A percentile compares a stretch with the other conserved stretches of the same genome.
Conservation (phyloP, 2,888 invertebrate genomes). For the Melanchra persicariae region DNA sequence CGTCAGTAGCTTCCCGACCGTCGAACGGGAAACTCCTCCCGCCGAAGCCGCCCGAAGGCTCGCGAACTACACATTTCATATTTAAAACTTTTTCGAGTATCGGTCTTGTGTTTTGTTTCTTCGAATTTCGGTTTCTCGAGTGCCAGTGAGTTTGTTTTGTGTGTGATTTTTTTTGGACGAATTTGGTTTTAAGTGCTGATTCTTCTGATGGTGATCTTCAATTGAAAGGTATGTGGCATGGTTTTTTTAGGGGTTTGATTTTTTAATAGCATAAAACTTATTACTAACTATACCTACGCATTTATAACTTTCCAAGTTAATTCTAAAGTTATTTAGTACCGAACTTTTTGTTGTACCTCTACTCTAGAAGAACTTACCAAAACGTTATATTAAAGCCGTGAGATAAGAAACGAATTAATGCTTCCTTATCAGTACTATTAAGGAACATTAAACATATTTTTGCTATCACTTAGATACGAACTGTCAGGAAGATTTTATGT, state of each 20-base stretch:
- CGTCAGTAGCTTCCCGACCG: slow-evolving; percentile 63
- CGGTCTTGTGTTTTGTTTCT: slow-evolving; percentile 27
- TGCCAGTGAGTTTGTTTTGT: slow-evolving; percentile 50
- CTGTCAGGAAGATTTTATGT: not conserved
- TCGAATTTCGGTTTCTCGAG: slow-evolving; percentile 27
- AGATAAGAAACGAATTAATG: not conserved
- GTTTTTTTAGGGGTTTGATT: too few species aligned
- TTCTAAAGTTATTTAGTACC: not conserved
- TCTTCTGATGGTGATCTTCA: slow-evolving; percentile 17
- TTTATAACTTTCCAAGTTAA: not conserved
- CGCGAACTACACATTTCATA: slow-evolving; percentile 37
- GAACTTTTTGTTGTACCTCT: too few species aligned
- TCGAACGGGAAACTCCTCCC: slow-evolving; percentile 49
- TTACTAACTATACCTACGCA: too few species aligned
- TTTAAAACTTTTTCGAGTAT: slow-evolving; percentile 56
- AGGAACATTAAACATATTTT: slow-evolving; percentile 6
- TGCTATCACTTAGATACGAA: not conserved
- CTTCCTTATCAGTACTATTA: not conserved
- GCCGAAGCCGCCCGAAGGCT: slow-evolving; percentile 34
- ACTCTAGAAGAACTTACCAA: not conserved
- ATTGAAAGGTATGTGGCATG: slow-evolving; percentile 43
- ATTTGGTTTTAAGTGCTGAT: slow-evolving; percentile 25
- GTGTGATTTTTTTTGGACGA: slow-evolving; percentile 38
- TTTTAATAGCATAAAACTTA: not conserved
- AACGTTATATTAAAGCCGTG: not conserved